Base-by-base conservation (phyloP, 1,140 invertebrate species). In the Diorhabda sublineata region DNA sequence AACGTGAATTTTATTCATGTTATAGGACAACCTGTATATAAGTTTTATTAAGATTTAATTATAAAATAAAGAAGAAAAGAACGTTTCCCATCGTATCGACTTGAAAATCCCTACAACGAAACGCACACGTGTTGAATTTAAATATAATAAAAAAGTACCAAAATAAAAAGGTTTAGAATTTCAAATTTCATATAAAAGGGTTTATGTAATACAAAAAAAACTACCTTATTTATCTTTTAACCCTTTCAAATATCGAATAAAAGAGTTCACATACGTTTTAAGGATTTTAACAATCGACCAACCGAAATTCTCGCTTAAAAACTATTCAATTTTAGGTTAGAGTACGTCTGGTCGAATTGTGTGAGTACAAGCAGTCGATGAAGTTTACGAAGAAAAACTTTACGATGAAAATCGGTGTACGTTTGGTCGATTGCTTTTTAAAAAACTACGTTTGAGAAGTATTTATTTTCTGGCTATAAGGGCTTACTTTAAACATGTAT, bases 251-350 rank as follows among this genome's bases (percentile, higher is more conserved):
- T 66, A 59, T 66, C 64, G 41, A 66, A 66, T 66, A 66, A 66
- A 66, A 66, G 64, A 66, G 64, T 66, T 66, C 64, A 66, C 64
- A 66, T 66, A 59, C 64, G 64, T 66, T 66, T 66, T 66, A 66
- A 66, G 56, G 64, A 66, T 66, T 66, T 66, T 58, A 66, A 66
- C 64, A 66, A 59, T 59, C 64, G 56, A 4, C 64, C 64, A 66
- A 47, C 6, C 8, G 5, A 45, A 26, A 8, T 42, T 26, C 43
- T 56, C 47, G 5, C 57, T 42, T 5, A n/a, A 45, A 57, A 9
- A 45, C 44, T 7, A 66, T 66, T 59, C 42, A 58, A 26, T 59
- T 58, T 42, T 42, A 45, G 26, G 56, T 26, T 41, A 44, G 44
- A 11, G 43, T 57, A 42, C 64, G 56, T 9, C 56, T 66, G 64